Percentiles rank a stretch among this genome's conserved stretches.
Evolutionary conservation across 2,888 invertebrate species (phyloP).

Genomic region (Asteroscopus sphinx): DNA sequence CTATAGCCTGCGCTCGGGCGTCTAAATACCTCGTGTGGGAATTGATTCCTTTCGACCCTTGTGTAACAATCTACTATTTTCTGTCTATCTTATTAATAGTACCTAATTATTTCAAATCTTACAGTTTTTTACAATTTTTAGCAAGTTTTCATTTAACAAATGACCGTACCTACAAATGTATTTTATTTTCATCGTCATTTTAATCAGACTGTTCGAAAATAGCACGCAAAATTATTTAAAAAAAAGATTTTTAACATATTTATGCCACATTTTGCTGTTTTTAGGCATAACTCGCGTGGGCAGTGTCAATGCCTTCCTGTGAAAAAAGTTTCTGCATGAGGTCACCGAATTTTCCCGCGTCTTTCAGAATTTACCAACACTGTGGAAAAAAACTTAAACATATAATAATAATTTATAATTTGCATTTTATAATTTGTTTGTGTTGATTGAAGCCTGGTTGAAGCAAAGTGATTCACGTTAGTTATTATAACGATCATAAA

Average conservation of each 20-base stretch:
- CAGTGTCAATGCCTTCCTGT: constrained; percentile 42
- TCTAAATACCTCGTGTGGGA: too few relatives aligned
- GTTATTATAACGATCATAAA: constrained; percentile 47
- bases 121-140: too few relatives aligned
- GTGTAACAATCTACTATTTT: too few relatives aligned
- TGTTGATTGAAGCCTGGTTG: constrained; percentile 40
- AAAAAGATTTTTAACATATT: neutral
- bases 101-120: too few relatives aligned
- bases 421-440: too few relatives aligned
- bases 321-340: constrained; percentile 27
- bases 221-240: neutral
- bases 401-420: constrained; percentile 29
- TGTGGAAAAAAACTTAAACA: neutral
- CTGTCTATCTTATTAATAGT: too few relatives aligned
- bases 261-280: constrained; percentile 11
- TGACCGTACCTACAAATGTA: too few relatives aligned
- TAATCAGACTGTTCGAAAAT: constrained; percentile 27
- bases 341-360: constrained; percentile 26
- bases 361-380: constrained; percentile 4
- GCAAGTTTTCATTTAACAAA: too few relatives aligned
- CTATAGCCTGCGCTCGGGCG: too few relatives aligned
- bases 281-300: constrained; percentile 9
- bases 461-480: constrained; percentile 52
- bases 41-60: too few relatives aligned
- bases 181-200: constrained; percentile 17